Conservation (phyloP, 2,797 vertebrate genomes). For the Alcedo atthis region DNA sequence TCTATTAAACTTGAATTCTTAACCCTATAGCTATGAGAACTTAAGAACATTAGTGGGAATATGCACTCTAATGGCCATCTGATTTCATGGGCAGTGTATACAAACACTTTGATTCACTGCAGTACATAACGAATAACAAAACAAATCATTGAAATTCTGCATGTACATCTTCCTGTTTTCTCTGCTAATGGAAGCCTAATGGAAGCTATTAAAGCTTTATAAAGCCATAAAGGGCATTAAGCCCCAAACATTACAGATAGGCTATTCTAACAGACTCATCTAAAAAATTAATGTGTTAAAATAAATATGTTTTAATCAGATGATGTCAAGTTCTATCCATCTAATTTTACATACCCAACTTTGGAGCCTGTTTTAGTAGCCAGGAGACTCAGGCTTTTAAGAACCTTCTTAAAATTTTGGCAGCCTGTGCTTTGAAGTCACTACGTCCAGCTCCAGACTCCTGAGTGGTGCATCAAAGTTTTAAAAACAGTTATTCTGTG, state of each 20-base stretch:
- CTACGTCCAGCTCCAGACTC: not conserved
- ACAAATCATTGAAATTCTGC: not conserved
- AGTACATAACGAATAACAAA: not conserved
- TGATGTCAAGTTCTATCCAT: slow-evolving; percentile 1
- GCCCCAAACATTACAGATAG: not conserved
- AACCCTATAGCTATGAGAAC: not conserved
- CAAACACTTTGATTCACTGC: not conserved
- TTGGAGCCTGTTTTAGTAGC: not conserved
- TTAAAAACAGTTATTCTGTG: not conserved
- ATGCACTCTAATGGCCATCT: not conserved
- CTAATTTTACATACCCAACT: slow-evolving; percentile 5
- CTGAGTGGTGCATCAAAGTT: not conserved
- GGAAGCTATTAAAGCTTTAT: slow-evolving; percentile 39
- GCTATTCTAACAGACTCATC: not conserved
- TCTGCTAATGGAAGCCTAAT: slow-evolving; percentile 38
- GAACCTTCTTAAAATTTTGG: not conserved
- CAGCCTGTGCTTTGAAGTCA: not conserved
- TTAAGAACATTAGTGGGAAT: not conserved
- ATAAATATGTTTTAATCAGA: slow-evolving; percentile 48
- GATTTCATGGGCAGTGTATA: not conserved
- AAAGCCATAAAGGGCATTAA: slow-evolving; percentile 45
- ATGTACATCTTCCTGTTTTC: not conserved
- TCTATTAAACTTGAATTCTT: not conserved
- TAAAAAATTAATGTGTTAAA: slow-evolving; percentile 43
- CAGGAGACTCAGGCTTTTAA: not conserved